These are phyloP conservation scores for Pandemis cinnamomeana DNA, from an alignment of 2,888 invertebrate species.

Conservation along the genomic window DNA sequence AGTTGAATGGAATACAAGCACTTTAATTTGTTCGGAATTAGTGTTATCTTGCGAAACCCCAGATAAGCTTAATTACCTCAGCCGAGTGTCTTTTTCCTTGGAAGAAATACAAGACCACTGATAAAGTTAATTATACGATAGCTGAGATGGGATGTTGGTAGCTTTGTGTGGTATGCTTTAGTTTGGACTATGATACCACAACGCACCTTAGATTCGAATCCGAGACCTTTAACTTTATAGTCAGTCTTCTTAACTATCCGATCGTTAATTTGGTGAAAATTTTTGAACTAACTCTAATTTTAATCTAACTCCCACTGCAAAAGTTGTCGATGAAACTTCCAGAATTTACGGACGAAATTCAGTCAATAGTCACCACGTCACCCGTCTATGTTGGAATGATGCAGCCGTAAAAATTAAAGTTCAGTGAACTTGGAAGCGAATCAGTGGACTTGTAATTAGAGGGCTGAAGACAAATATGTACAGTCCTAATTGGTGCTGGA, in stretches of 20 bases:
- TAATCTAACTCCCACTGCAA: no score
- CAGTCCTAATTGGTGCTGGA: conserved; percentile 49
- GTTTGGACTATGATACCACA: neutral
- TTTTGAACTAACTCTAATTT: no score
- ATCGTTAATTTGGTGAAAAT: no score
- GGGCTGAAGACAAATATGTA: conserved; percentile 54
- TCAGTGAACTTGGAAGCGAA: conserved; percentile 12
- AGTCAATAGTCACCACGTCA: no score
- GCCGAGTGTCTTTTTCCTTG: conserved; percentile 35
- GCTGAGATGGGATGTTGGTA: neutral
- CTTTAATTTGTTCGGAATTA: conserved; percentile 44
- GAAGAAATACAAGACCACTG: conserved; percentile 1
- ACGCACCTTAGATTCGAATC: no score
- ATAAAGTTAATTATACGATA: conserved; percentile 4
- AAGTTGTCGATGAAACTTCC: no score
- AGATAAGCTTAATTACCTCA: conserved; percentile 47
- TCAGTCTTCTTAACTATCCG: no score
- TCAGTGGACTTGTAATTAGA: conserved; percentile 45
- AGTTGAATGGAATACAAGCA: neutral
- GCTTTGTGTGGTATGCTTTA: neutral
- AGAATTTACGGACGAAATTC: no score
- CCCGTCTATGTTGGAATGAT: no score
- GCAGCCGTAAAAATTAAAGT: neutral
- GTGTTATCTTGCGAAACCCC: conserved; percentile 37
- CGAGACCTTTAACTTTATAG: no score